Evolutionary conservation across 2,113 vertebrate genomes (phyloP).

Genomic region (Hylia prasina): DNA sequence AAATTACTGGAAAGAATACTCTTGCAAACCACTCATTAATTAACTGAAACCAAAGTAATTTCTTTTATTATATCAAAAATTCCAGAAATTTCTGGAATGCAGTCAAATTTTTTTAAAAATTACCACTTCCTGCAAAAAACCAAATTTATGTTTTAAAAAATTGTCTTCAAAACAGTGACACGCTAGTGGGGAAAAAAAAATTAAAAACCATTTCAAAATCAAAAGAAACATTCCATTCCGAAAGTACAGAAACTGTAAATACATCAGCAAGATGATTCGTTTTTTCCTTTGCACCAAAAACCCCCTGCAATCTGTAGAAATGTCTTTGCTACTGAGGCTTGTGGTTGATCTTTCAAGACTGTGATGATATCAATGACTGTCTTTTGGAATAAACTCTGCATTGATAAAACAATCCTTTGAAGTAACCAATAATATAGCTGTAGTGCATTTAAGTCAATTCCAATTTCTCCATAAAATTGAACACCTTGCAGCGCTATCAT

Average conservation of each 20-base stretch:
- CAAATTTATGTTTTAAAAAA: neutral
- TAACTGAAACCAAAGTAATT: neutral
- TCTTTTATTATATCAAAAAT: neutral
- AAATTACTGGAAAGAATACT: neutral
- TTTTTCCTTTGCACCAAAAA: neutral
- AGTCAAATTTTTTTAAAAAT: neutral
- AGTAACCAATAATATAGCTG: neutral
- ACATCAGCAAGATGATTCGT: neutral
- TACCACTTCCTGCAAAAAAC: neutral
- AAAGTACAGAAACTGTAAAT: neutral
- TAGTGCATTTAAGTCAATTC: neutral
- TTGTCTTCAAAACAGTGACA: neutral
- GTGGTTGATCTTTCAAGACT: neutral
- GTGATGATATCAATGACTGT: neutral
- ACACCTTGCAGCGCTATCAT: neutral
- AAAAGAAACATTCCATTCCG: neutral
- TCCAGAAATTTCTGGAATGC: neutral
- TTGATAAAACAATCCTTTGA: neutral
- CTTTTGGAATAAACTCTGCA: neutral
- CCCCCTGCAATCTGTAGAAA: neutral
- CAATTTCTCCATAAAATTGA: neutral
- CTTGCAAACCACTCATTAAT: neutral
- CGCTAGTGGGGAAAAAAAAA: neutral
- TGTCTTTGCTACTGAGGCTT: neutral
- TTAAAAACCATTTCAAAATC: neutral